These are phyloP conservation scores for Agelaius phoeniceus DNA, from an alignment of 2,113 vertebrate species.

Conservation along the genomic window DNA sequence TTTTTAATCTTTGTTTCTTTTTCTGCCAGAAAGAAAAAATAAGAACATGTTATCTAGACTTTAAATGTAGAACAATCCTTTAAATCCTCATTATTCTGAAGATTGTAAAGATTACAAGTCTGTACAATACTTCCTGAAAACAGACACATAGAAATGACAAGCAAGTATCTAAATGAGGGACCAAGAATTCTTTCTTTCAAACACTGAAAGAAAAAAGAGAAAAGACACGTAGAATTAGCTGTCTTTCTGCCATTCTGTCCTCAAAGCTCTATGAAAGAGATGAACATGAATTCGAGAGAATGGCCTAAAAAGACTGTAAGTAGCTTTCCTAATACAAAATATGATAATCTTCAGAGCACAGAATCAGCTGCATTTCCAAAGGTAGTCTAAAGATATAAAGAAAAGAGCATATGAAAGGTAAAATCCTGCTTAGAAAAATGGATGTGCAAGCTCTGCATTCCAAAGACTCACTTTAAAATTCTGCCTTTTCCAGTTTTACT, in stretches of 20 bases:
- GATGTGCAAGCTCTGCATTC: neutral
- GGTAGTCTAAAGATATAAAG: neutral
- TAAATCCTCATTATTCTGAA: conserved; percentile 57
- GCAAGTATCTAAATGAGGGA: neutral
- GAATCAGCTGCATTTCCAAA: neutral
- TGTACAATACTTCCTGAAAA: neutral
- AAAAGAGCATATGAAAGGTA: neutral
- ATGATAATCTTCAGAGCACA: neutral
- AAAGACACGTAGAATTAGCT: neutral
- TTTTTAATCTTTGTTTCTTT: conserved; percentile 4
- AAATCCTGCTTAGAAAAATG: neutral
- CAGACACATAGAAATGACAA: neutral
- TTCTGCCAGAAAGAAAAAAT: neutral
- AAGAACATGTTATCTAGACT: neutral
- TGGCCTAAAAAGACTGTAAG: neutral
- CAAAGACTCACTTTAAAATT: neutral
- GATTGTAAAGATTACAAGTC: conserved; percentile 34
- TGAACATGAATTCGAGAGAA: neutral
- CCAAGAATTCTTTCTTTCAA: neutral
- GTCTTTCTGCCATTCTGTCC: neutral
- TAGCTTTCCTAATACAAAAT: neutral
- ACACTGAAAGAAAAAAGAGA: neutral
- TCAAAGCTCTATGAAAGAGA: neutral
- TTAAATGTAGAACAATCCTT: conserved; percentile 44
- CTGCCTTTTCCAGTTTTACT: neutral